Evolutionary conservation across 2,888 invertebrate species (phyloP), one percentile per base, ranked within the genome.

Genomic region (Matsumyia berberina): DNA sequence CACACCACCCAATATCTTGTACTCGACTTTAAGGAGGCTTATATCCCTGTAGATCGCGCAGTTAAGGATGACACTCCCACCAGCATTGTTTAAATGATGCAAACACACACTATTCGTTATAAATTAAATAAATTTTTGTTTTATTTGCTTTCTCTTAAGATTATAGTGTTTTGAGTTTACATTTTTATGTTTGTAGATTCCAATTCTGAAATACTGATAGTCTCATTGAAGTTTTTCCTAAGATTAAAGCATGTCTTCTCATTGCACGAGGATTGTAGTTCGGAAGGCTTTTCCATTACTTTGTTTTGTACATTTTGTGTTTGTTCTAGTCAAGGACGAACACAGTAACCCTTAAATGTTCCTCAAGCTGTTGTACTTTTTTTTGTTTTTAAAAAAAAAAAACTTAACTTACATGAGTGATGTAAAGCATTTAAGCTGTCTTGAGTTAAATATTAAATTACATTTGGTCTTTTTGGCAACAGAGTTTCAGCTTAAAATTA

Each of bases 201-300:
- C 42, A 15, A 58, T 49, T 72, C 35, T 60, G 53, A 19, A 74
- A 81, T 81, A 81, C 80, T 81, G 69, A 69, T 74, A 51, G 49
- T 64, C 57, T 81, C 64, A 57, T 55, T 17, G 15, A 62, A 37
- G 55, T 51, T 44, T 35, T 46, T 17, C 33, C 44, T 66, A 67
- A 35, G 51, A 51, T 49, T 51, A 42, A 44, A 46, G 24, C 24
- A 24, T 24, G 24, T 1, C 24, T 3, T 24, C 24, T 24, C 24
- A 24, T 24, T 24, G 24, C 4, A 24, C 24, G 4, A 24, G 24
- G 24, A 24, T 24, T 24, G 2, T 24, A 24, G 24, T 24, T 24
- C 4, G 24, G 4, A 24, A 3, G 4, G 24, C n/a, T 24, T 24
- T 24, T 24, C 2, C 24, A 24, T 24, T 24, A 24, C 4, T 24